Base-by-base conservation (phyloP, 2,113 vertebrate species). In the Larimichthys crocea region DNA sequence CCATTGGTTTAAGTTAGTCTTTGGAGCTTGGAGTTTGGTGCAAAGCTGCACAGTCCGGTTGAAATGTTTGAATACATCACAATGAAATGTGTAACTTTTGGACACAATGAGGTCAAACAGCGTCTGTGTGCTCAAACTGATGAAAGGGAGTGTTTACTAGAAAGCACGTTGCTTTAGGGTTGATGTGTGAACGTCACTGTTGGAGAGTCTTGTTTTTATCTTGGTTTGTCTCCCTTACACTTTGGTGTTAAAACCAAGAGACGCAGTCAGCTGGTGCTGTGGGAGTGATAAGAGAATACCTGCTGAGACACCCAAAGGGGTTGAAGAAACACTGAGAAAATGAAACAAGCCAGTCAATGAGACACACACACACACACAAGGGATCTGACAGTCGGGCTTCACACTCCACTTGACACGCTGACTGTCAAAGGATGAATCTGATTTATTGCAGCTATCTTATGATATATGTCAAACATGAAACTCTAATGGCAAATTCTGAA, bases 211-310 rank as follows among this genome's bases (percentile, higher is more conserved):
- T 77, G 83, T 85, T 92, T 88, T 91, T 91, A 93, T 92, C 92
- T 91, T n/a, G 69, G 86, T 91, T 93, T 86, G 35, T 93, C 91
- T 93, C 73, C 35, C 91, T 91, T 88, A 85, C 95, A 94, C 93
- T 44, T 80, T 84, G 90, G 90, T 92, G 93, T 93, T 95, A 95
- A 94, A 95, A 93, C 89, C 78, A 88, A 90, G 86, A 91, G 90
- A 95, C 66, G 74, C 80, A 88, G 89, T 92, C 84, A 82, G 89
- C 79, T 79, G 71, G 87, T 82, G 86, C 76, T 88, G 69, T 81
- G 87, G 84, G 87, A 88, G 85, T 84, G 92, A 92, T 94, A 92
- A 90, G 85, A 90, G 86, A 86, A 86, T 92, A 92, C 93, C 91
- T 93, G 90, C 93, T 88, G 92, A 90, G 92, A 88, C 83, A 88